Evolutionary conservation across 2,888 invertebrate species (phyloP).

Genomic region (Dione juno): DNA sequence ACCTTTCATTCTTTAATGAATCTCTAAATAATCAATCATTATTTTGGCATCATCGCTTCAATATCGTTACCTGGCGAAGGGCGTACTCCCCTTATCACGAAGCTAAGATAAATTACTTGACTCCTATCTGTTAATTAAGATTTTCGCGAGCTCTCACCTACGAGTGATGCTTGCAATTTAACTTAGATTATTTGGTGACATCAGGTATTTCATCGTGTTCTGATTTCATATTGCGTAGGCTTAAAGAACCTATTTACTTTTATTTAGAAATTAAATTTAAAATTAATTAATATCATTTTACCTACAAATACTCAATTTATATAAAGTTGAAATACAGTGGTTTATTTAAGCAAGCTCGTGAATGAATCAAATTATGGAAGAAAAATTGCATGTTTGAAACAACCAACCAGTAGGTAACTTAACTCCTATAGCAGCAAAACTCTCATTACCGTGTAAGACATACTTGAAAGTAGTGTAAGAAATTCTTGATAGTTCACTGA

Average conservation of each 20-base stretch:
- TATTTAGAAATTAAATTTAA: not conserved
- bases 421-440: too few relatives aligned
- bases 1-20: conserved; percentile 45
- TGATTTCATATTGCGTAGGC: conserved; percentile 40
- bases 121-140: conserved; percentile 83
- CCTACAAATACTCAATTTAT: not conserved
- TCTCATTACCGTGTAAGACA: conserved; percentile 27
- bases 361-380: too few relatives aligned
- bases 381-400: too few relatives aligned
- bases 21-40: conserved; percentile 61
- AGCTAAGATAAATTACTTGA: conserved; percentile 70
- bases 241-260: not conserved
- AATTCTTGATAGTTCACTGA: conserved; percentile 68
- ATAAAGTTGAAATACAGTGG: too few relatives aligned
- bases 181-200: conserved; percentile 68
- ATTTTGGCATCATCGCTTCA: conserved; percentile 61
- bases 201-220: conserved; percentile 49
- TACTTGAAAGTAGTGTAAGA: conserved; percentile 48
- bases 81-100: conserved; percentile 70
- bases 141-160: conserved; percentile 78
- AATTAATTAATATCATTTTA: not conserved
- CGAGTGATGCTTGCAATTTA: conserved; percentile 77
- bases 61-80: conserved; percentile 62
- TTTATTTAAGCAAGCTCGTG: too few relatives aligned
- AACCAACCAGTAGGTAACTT: too few relatives aligned